Evolutionary conservation across 2,113 vertebrate genomes (phyloP), one percentile per base, ranked within the genome.

Genomic region (Gorsachius goisagi): DNA sequence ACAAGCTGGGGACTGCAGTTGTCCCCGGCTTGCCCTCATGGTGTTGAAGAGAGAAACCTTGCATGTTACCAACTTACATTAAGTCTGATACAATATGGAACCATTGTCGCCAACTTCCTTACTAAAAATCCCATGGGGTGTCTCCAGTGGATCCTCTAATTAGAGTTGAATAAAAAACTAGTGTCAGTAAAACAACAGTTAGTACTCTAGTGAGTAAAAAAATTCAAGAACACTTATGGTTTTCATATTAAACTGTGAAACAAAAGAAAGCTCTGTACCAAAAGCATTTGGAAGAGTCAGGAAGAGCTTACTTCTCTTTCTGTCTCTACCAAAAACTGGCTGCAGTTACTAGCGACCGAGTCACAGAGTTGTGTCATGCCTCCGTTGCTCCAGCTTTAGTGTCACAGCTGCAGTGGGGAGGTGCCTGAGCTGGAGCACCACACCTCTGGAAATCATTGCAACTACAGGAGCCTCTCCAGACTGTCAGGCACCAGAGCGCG

Each of bases 211-310:
- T 53, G 73, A 62, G 62, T 69, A 0, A 92, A 92, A 74, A 74
- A 87, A 85, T 72, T 81, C 53, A 90, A 44, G 66, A 84, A 44
- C 32, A 39, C 2, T 79, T 82, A 63, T 1, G 12, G 37, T 62
- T 90, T 96, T 88, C n/a, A 30, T 95, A 49, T 67, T 86, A 77
- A 96, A 91, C 33, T 53, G 33, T 39, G 66, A 89, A 76, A 74
- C 58, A 47, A 84, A 90, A 78, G 41, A 62, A 66, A 91, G 23
- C 4, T 24, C 20, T 0, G 1, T 56, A 60, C n/a, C 26, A 59
- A 75, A 92, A 62, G 7, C 26, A 37, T 67, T 93, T 94, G 72
- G 63, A 63, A 58, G 35, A 85, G 12, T 50, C 59, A 22, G 53
- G 23, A 82, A 49, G 19, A 75, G 37, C 63, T 63, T 62, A 59